Conservation (phyloP, 2,113 vertebrate genomes). For the Chamaea fasciata region DNA sequence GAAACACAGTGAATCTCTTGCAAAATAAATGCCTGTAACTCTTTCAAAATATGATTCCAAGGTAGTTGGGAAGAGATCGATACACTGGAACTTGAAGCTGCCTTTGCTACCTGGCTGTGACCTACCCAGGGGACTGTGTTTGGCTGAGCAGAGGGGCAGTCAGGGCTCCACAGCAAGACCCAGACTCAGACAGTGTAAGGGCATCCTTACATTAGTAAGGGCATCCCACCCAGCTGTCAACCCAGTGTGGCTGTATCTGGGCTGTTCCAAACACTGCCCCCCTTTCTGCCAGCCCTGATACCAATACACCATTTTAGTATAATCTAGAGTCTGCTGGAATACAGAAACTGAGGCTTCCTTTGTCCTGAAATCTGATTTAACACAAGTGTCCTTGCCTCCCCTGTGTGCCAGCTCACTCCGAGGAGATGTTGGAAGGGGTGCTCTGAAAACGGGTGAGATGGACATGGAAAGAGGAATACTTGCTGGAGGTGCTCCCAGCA, state of each 20-base stretch:
- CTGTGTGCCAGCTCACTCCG: rapidly evolving
- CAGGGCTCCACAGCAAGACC: background rate
- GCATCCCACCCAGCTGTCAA: rapidly evolving
- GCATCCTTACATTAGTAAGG: background rate
- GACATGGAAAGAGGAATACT: rapidly evolving
- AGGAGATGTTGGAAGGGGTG: background rate
- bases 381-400: background rate
- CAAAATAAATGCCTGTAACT: background rate
- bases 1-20: background rate
- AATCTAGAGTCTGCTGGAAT: background rate
- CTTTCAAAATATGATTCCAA: background rate
- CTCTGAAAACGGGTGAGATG: background rate
- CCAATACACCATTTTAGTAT: background rate
- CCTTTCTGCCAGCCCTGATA: background rate
- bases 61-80: background rate
- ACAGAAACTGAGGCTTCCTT: background rate
- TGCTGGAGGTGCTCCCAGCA: background rate
- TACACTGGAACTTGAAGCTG: background rate
- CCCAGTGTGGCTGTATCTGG: rapidly evolving
- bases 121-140: rapidly evolving
- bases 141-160: background rate
- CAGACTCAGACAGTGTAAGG: background rate
- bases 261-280: background rate
- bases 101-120: background rate
- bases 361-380: background rate